phyloP scores from a whole-genome alignment of 1,140 invertebrate species.

The Drosophila erecta region DNA sequence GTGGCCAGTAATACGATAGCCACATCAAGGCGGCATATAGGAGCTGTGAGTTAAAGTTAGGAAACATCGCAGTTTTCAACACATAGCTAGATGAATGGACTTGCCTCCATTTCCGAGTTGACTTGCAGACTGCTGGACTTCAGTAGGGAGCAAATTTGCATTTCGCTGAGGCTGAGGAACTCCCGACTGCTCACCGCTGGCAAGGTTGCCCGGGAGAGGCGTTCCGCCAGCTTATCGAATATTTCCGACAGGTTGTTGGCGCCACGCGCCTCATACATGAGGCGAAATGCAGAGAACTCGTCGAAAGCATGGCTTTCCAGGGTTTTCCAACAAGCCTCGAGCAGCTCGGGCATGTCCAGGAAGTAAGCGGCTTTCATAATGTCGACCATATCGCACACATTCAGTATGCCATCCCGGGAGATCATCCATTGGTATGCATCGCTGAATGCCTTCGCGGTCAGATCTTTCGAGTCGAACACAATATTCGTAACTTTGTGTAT shows the following conservation, averaged over 20 bases:
- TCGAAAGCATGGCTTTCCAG: slow-evolving; percentile 5
- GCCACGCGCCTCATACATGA: slow-evolving; percentile 3
- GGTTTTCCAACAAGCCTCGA: slow-evolving; percentile 11
- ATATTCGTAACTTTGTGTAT: fast-evolving
- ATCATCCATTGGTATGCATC: slow-evolving; percentile 15
- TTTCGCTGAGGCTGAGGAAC: slow-evolving; percentile 19
- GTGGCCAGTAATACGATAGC: slow-evolving; percentile 34
- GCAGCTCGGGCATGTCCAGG: slow-evolving; percentile 12
- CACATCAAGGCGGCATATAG: slow-evolving; percentile 26
- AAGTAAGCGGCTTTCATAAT: slow-evolving; percentile 4
- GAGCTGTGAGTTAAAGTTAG: slow-evolving; percentile 12
- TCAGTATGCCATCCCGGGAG: not conserved
- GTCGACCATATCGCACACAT: not conserved
- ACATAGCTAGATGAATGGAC: not conserved
- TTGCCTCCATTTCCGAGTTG: slow-evolving; percentile 51
- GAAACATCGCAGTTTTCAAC: too few species aligned
- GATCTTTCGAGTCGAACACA: not conserved
- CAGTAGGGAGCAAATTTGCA: slow-evolving; percentile 15
- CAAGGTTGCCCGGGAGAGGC: slow-evolving; percentile 15
- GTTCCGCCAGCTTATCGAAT: slow-evolving; percentile 1
- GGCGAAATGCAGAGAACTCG: slow-evolving; percentile 23
- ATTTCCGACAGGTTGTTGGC: not conserved
- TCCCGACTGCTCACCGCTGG: slow-evolving; percentile 11
- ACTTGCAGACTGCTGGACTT: slow-evolving; percentile 26
- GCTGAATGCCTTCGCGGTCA: slow-evolving; percentile 3